Conservation (phyloP, 2,888 invertebrate species). For the Andrena haemorrhoa region DNA sequence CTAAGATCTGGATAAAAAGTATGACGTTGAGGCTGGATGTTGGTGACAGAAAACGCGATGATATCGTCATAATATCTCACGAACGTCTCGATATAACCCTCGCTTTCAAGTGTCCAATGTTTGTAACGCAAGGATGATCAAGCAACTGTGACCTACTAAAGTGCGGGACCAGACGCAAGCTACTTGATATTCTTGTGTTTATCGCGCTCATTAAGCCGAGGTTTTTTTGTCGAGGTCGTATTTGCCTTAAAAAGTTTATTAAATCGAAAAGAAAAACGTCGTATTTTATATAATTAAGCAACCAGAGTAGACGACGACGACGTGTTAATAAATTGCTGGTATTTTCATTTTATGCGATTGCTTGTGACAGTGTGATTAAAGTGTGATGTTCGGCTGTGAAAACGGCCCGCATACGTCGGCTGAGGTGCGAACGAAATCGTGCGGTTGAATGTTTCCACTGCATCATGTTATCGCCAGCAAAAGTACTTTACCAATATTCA, state of each 20-base stretch:
- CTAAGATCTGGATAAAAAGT: not conserved
- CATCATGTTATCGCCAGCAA: conserved; percentile 11
- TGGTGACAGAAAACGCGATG: conserved; percentile 14
- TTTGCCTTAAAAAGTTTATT: not conserved
- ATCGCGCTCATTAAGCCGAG: conserved; percentile 19
- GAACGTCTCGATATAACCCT: not conserved
- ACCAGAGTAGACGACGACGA: not conserved
- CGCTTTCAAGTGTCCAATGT: conserved; percentile 9
- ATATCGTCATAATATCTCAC: not conserved
- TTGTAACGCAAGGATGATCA: conserved; percentile 14
- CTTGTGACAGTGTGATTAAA: not conserved
- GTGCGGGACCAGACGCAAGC: conserved; percentile 17
- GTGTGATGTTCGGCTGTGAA: conserved; percentile 6
- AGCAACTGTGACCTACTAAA: conserved; percentile 45
- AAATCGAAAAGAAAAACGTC: not conserved
- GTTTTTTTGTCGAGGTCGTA: not conserved
- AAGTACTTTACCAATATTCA: conserved; percentile 27
- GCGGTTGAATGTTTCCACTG: not conserved
- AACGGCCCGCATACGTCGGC: not conserved
- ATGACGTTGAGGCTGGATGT: not conserved
- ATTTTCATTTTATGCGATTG: not conserved
- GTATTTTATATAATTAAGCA: not conserved
- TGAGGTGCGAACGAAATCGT: conserved; percentile 4
- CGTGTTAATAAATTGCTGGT: not conserved
- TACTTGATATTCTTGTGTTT: conserved; percentile 8